Evolutionary conservation across 2,888 invertebrate genomes (phyloP), one percentile per base, ranked within the genome.

Genomic region (Heliconius aoede): DNA sequence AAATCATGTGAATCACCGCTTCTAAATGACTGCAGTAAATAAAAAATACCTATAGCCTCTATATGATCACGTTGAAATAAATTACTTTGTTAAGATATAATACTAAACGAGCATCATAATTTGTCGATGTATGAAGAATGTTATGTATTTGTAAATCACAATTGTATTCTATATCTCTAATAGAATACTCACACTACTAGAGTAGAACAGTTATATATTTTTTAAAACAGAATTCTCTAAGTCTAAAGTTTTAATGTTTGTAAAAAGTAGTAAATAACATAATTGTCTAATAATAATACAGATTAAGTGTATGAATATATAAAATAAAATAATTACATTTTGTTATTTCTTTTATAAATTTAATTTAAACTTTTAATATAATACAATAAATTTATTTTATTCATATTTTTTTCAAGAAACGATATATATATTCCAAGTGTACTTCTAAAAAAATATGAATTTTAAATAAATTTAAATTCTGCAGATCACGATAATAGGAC

Each of bases 401-500:
- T 24, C n/a, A 4, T 32, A 58, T 4, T 60, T 60, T 60, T 13
- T 60, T 58, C 1, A 46, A 46, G 0, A 46, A 18, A 46, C 15
- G n/a, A n/a, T n/a, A n/a, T n/a, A n/a, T 15, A 46, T 46, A 46
- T 46, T 46, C 5, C 4, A 40, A 15, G 18, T 40, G 15, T 40
- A 28, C 24, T 15, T 51, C 0, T 51, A 68, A 46, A 13, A 46
- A 68, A 68, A 46, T 30, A 51, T 13, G 5, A 28, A 28, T 68
- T 28, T 30, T 7, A 46, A n/a, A 72, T 65, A 18, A 67, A 30
- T 76, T 71, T 51, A 74, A n/a, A 78, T 76, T 68, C 71, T 76
- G 46, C 72, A 69, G 76, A 61, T 32, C 62, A 76, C 73, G 67
- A 81, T 77, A 81, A 80, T 81, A 81, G 79, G 80, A 79, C 82